Base-by-base conservation (phyloP, 2,888 invertebrate species). In the Ophion slaviceki region DNA sequence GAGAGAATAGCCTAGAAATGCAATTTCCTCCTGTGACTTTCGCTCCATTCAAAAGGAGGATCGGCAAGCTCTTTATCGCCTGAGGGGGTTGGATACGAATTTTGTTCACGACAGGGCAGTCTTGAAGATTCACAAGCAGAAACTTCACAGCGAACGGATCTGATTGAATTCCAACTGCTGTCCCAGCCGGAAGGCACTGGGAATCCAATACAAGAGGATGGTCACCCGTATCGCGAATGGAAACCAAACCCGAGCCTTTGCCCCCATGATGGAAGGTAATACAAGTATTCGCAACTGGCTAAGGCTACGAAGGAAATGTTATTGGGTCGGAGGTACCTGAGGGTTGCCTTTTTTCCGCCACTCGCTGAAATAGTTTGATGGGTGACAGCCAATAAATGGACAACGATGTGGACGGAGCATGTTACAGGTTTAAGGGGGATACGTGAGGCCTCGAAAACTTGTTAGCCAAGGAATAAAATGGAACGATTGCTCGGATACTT, bases 71-170 rank as follows among this genome's bases (percentile, higher is more conserved):
- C 67, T 74, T 67, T 72, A 71, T 62, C 59, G 84, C 81, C 86
- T 70, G 67, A 47, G 77, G 87, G 78, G 80, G 40, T 68, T 53
- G 53, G 72, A 76, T 70, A 85, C 82, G 86, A 87, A 83, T 88
- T 88, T 89, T 88, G 89, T 81, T 85, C 87, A 88, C 86, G 88
- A 89, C 89, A 89, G 88, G 72, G 87, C 89, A 88, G 88, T 89
- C 84, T 86, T 86, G 81, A 75, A 87, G 85, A 85, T 88, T 86
- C 86, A 81, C 81, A 85, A 80, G 82, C 84, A 82, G 85, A 74
- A 81, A 70, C 78, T 83, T 78, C 71, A 75, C 75, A 79, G 71
- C 40, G 78, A 78, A 78, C 78, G 67, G 78, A 81, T 75, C 84
- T 78, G 86, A 86, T 86, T 84, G 84, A 86, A 86, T 84, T 78